Conservation (phyloP, 2,888 invertebrate genomes). For the Leptinotarsa haldemani region DNA sequence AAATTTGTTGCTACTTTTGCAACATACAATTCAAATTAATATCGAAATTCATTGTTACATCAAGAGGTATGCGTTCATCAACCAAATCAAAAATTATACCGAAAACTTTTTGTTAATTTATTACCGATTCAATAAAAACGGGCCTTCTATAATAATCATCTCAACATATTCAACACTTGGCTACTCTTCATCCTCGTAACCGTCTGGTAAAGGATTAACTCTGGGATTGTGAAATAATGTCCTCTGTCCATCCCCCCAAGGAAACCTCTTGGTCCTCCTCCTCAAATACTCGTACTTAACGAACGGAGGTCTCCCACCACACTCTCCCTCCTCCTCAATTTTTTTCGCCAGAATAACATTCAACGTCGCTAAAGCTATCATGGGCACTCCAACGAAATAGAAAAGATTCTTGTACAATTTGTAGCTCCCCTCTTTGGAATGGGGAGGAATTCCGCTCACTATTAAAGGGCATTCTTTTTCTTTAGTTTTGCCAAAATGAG, state of each 20-base stretch:
- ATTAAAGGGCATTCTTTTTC: conserved; percentile 11
- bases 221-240: conserved; percentile 87
- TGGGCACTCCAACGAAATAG: conserved; percentile 82
- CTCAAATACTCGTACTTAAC: conserved; percentile 82
- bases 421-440: conserved; percentile 68
- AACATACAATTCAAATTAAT: too few species aligned
- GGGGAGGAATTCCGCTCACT: conserved; percentile 24
- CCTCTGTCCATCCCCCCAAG: conserved; percentile 92
- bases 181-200: conserved; percentile 76
- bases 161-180: neutral
- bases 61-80: too few species aligned
- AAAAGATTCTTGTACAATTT: conserved; percentile 82
- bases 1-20: too few species aligned
- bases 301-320: conserved; percentile 74
- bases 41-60: too few species aligned
- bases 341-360: conserved; percentile 78
- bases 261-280: conserved; percentile 84
- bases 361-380: conserved; percentile 72
- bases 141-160: neutral
- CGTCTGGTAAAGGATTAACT: conserved; percentile 80
- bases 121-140: neutral
- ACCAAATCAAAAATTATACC: too few species aligned
- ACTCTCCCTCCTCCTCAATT: conserved; percentile 31
- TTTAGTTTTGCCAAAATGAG: neutral
- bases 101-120: neutral